Evolutionary conservation across 2,888 invertebrate genomes (phyloP), one percentile per base, ranked within the genome.

Genomic region (Allygus modestus): DNA sequence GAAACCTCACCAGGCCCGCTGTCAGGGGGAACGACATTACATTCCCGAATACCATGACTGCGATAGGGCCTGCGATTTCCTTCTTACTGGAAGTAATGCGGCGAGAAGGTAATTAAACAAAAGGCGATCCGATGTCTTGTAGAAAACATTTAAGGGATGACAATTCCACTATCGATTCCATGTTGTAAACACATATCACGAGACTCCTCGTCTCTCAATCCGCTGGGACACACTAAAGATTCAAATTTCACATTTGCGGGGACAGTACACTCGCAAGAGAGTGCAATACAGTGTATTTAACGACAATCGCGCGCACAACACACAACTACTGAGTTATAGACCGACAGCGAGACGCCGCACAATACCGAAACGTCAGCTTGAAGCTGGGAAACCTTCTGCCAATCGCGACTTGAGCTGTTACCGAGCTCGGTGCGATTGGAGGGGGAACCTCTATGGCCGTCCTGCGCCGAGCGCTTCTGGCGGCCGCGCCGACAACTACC

Each of bases 41-140:
- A 87, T 87, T 87, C 83, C 86, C 88, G 84, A 88, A 86, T 84
- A 88, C 87, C 88, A 88, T 88, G 88, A 65, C 65, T 65, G 65
- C 65, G 58, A 58, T 26, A 5, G 26, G 23, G 58, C 58, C 26
- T 46, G 46, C 46, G 54, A 54, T 61, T 81, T 46, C 41, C 84
- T 51, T 61, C 51, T 84, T 79, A 84, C 84, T 69, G 65, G 79
- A 79, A 82, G 43, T 46, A 65, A 41, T 33, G 61, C 43, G 82
- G 58, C 58, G 17, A n/a, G n/a, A 33, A 26, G 31, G 73, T 69
- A 73, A 58, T 82, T 77, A 82, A 33, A 77, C 65, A 73, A 71
- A 81, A 82, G 61, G 77, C 51, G 82, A 82, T 81, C 51, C 65
- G 79, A 46, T 33, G 77, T 69, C 79, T 83, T 43, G 79, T 61